Percentiles rank a stretch among this genome's conserved stretches.
phyloP scores from a whole-genome alignment of 2,888 invertebrate species.

The Xestia rhomboidea region DNA sequence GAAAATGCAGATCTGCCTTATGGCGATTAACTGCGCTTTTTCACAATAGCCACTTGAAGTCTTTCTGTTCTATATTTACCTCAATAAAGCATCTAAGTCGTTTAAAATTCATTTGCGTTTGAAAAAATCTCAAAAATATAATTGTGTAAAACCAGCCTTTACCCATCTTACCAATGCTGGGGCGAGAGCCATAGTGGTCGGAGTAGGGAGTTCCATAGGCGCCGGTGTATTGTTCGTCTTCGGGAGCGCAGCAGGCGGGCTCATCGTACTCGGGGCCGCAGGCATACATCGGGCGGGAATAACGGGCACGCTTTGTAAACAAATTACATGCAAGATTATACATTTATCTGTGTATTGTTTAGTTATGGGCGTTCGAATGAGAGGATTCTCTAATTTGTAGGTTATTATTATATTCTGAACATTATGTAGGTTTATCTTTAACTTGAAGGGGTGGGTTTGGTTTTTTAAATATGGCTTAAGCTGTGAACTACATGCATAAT shows the following conservation, averaged over 20 bases:
- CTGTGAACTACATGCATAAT: not conserved
- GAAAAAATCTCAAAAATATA: not conserved
- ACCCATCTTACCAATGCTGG: constrained; percentile 92
- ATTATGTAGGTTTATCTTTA: not conserved
- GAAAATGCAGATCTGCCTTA: not conserved
- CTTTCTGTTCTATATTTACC: not conserved
- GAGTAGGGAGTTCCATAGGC: constrained; percentile 97
- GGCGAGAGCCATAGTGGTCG: constrained; percentile 96
- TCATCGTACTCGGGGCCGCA: constrained; percentile 97
- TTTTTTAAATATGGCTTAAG: not conserved
- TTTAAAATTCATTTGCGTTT: not conserved
- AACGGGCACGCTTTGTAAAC: constrained; percentile 90
- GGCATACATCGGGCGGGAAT: constrained; percentile 93
- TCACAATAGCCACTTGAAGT: not conserved
- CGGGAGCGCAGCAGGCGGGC: constrained; percentile 97
- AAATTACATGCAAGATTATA: not conserved
- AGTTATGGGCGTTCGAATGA: not conserved
- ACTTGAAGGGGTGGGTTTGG: not conserved
- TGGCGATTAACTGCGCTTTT: not conserved
- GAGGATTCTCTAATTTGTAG: not conserved
- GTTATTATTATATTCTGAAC: not conserved
- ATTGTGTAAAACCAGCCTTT: not conserved
- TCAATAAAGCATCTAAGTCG: not conserved
- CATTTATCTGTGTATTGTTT: not conserved
- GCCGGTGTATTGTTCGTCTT: constrained; percentile 97